These are phyloP conservation scores for Vicugna pacos DNA, from an alignment of 2,113 vertebrate species.

Conservation along the genomic window DNA sequence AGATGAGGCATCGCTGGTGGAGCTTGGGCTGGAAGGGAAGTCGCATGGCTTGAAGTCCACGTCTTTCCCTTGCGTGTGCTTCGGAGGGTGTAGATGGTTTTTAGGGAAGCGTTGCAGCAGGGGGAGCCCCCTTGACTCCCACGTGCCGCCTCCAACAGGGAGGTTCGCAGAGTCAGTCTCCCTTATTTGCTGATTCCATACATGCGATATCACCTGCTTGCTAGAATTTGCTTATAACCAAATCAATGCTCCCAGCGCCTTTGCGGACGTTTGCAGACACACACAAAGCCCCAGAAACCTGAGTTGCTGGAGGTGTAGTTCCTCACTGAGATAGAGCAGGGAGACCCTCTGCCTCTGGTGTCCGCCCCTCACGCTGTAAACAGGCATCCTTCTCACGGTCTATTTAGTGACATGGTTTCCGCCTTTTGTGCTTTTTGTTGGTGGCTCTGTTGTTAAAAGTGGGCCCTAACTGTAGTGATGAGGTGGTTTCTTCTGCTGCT, in stretches of 20 bases:
- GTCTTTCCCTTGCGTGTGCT: background rate
- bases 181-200: fast-evolving
- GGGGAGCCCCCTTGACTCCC: fast-evolving
- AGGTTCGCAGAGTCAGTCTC: background rate
- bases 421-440: background rate
- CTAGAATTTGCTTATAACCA: background rate
- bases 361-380: fast-evolving
- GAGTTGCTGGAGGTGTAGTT: fast-evolving
- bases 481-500: background rate
- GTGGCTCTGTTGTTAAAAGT: background rate
- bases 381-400: fast-evolving
- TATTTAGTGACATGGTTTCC: background rate
- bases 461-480: fast-evolving
- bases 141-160: background rate
- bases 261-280: background rate
- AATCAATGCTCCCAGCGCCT: fast-evolving
- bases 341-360: background rate
- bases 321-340: fast-evolving
- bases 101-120: background rate
- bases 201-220: fast-evolving
- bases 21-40: background rate
- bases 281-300: fast-evolving
- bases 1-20: background rate
- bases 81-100: too few relatives aligned
- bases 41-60: background rate